Percentiles rank a stretch among this genome's conserved stretches.
Conservation (phyloP, 1,140 invertebrate species). For the Maconellicoccus hirsutus region DNA sequence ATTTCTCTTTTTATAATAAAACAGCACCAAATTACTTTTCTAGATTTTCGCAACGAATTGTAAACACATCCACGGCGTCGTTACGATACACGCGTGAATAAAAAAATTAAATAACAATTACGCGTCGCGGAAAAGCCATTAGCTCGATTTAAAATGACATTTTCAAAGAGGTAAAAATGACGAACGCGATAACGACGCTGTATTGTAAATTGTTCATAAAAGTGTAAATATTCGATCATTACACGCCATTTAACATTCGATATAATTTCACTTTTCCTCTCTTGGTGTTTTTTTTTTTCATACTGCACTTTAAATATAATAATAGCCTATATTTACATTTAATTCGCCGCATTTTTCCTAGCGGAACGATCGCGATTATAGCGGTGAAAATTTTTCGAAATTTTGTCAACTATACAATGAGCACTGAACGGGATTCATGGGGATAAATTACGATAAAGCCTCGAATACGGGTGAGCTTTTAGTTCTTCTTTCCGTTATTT, state of each 20-base stretch:
- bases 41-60: too few relatives aligned
- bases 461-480: too few relatives aligned
- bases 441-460: too few relatives aligned
- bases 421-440: too few relatives aligned
- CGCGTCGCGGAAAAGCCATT: not conserved
- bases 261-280: not conserved
- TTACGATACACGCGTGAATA: not conserved
- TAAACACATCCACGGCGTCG: not conserved
- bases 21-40: too few relatives aligned
- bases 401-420: too few relatives aligned
- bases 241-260: not conserved
- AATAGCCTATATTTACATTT: not conserved
- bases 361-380: too few relatives aligned
- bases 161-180: not conserved
- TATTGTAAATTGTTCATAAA: not conserved
- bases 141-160: not conserved
- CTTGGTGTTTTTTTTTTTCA: too few relatives aligned
- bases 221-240: conserved; percentile 5
- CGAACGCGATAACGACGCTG: not conserved
- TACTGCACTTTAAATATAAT: not conserved
- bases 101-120: conserved; percentile 1
- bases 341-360: too few relatives aligned
- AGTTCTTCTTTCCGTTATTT: too few relatives aligned
- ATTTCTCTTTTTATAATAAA: too few relatives aligned
- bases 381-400: too few relatives aligned